These are phyloP conservation scores for Lasioglossum figueresi DNA, from an alignment of 2,888 invertebrate species.

Conservation along the genomic window DNA sequence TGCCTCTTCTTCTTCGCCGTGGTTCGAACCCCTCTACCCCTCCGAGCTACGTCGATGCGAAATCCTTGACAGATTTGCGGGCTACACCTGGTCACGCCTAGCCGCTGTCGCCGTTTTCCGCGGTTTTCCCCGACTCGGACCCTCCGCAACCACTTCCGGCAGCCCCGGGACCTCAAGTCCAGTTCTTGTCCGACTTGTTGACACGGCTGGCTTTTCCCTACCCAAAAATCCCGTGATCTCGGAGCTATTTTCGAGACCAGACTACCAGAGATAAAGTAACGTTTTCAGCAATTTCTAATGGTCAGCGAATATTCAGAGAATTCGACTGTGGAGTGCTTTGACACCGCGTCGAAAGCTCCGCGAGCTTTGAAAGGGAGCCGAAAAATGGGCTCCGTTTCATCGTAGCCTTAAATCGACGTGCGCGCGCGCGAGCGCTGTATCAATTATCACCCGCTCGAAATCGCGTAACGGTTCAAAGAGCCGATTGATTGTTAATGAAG, in stretches of 20 bases:
- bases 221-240: not conserved
- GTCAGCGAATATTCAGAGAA: not conserved
- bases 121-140: not conserved
- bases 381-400: not conserved
- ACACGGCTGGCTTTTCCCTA: not conserved
- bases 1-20: constrained; percentile 42
- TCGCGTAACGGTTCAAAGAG: constrained; percentile 70
- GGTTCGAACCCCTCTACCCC: not conserved
- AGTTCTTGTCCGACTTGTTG: not conserved
- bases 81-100: constrained; percentile 33
- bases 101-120: not conserved
- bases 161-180: not conserved
- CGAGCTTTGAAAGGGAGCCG: not conserved
- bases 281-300: not conserved
- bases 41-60: constrained; percentile 49
- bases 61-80: constrained; percentile 63
- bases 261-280: no score
- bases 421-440: constrained; percentile 62
- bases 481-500: constrained; percentile 74
- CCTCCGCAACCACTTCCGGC: not conserved
- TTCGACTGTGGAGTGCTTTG: no score
- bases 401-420: constrained; percentile 57
- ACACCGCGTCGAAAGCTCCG: not conserved
- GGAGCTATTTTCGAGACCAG: not conserved
- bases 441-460: constrained; percentile 66